Evolutionary conservation across 2,113 vertebrate genomes (phyloP), one percentile per base, ranked within the genome.

Genomic region (Cephalophus harveyi): DNA sequence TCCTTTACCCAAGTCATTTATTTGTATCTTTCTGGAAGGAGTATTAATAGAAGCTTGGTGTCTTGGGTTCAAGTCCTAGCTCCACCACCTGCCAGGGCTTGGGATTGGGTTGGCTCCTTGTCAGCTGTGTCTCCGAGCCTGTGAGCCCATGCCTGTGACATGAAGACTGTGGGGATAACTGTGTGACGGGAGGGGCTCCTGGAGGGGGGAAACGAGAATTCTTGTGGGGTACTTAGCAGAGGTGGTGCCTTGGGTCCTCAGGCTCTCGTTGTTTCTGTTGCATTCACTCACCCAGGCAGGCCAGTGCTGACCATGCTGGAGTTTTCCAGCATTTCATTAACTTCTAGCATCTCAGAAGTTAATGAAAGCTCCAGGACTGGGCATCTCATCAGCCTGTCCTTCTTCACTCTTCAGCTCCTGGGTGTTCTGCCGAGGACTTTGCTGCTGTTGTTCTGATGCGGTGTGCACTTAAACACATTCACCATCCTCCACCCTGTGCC

Each of bases 201-300:
- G 5, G 23, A 46, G 5, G 8, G 2, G 10, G 40, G 12, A 17
- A 1, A 13, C 10, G 71, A 36, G 12, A 30, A 9, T 13, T 36
- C 40, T 15, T 0, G 30, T 13, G 23, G 12, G 19, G 85, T 10
- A 0, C 33, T 25, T 7, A 19, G 91, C 67, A 36, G 36, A 11
- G 36, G 79, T 14, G 6, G 79, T 21, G 2, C 50, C 79, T 23
- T 0, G 11, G 19, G 50, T 21, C 28, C 33, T 33, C 1, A 2
- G 64, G 36, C 10, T 3, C 13, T 2, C 1, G 0, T 2, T 2
- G 2, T 4, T 13, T 36, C 40, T 13, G 10, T 3, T 21, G 21
- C 9, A 2, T 9, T 2, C 43, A 3, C 12, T 14, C 10, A 2
- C 7, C 6, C 40, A 14, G 19, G 48, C 19, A 0, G 25, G 64